Evolutionary conservation across 2,113 vertebrate genomes (phyloP).

Genomic region (Ctenodactylus gundi): DNA sequence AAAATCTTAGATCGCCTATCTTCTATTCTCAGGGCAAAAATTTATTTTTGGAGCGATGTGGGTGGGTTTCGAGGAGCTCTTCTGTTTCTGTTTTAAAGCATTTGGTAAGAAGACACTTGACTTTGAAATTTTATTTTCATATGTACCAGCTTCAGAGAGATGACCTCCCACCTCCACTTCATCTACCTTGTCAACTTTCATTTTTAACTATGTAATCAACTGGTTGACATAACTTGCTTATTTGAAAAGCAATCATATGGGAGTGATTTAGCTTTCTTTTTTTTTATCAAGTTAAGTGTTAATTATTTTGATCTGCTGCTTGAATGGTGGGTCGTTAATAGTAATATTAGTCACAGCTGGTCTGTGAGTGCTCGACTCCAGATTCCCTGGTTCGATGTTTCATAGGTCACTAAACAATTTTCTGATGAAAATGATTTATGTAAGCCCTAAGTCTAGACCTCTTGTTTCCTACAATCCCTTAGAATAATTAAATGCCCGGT

Average conservation of each 20-base stretch:
- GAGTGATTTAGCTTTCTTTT: conserved; percentile 67
- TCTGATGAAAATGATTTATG: conserved; percentile 64
- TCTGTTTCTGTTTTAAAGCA: conserved; percentile 67
- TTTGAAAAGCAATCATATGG: conserved; percentile 74
- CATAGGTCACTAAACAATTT: conserved; percentile 63
- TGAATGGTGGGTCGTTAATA: conserved; percentile 67
- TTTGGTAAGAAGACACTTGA: conserved; percentile 71
- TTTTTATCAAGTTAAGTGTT: conserved; percentile 73
- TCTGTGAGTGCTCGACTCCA: conserved; percentile 4
- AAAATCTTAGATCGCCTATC: conserved; percentile 60
- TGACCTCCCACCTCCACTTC: conserved; percentile 54
- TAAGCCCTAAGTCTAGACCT: conserved; percentile 34
- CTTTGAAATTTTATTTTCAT: conserved; percentile 74
- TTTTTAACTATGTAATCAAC: conserved; percentile 71
- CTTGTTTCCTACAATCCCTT: not conserved
- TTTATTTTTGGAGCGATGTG: conserved; percentile 63
- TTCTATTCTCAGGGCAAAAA: conserved; percentile 25
- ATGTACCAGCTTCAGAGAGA: conserved; percentile 30
- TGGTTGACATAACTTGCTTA: conserved; percentile 67
- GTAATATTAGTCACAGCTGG: conserved; percentile 71
- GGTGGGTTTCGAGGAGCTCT: conserved; percentile 67
- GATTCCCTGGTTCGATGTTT: conserved; percentile 53
- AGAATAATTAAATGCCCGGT: conserved; percentile 52
- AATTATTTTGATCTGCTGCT: conserved; percentile 76
- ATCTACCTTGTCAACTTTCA: conserved; percentile 69